Conservation (phyloP, 2,113 vertebrate genomes). For the Thalassoma bifasciatum region DNA sequence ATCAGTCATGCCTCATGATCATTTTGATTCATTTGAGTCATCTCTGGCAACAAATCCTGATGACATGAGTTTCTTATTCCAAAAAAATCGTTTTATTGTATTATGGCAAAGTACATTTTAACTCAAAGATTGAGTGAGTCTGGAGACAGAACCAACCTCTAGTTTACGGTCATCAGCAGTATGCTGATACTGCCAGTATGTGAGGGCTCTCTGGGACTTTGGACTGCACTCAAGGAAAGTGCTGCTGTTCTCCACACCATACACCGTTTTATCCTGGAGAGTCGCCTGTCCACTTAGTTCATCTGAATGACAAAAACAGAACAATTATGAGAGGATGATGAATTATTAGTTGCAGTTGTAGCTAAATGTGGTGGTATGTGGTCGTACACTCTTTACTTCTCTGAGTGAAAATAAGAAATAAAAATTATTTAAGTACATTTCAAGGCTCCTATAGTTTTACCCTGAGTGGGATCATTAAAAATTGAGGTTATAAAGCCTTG, state of each 20-base stretch:
- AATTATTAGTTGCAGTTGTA: not conserved
- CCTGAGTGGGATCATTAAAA: too few relatives aligned
- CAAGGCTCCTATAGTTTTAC: too few relatives aligned
- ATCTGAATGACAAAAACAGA: conserved; percentile 78
- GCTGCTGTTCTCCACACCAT: conserved; percentile 98
- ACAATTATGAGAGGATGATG: not conserved
- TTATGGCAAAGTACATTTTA: not conserved
- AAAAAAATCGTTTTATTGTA: not conserved
- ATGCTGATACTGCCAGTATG: conserved; percentile 95
- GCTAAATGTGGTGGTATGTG: too few relatives aligned
- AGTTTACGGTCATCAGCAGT: conserved; percentile 89
- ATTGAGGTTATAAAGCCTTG: too few relatives aligned
- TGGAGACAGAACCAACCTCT: conserved; percentile 84
- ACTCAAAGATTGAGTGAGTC: not conserved
- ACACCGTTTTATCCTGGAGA: conserved; percentile 91
- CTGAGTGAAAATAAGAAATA: not conserved
- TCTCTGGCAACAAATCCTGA: too few relatives aligned
- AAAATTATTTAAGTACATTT: not conserved
- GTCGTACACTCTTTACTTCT: not conserved
- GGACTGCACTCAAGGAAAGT: conserved; percentile 97
- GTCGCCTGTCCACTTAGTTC: conserved; percentile 84
- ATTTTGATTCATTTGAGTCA: too few relatives aligned
- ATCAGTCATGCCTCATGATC: too few relatives aligned
- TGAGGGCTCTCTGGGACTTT: conserved; percentile 92
- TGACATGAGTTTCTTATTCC: too few relatives aligned